phyloP scores from a whole-genome alignment of 2,797 vertebrate species.

The Rallus crepitans region DNA sequence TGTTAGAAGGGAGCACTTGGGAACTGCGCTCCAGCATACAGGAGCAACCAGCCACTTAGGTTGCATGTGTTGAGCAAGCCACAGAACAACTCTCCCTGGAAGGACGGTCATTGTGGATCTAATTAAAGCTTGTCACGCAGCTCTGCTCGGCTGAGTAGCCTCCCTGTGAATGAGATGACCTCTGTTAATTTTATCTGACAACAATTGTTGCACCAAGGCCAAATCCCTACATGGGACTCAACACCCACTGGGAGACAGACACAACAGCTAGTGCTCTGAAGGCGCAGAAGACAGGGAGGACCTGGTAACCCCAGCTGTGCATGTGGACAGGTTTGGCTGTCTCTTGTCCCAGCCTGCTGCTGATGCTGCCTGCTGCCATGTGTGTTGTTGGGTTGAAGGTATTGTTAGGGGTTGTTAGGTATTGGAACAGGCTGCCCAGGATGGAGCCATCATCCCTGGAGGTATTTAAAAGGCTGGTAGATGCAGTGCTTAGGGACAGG shows the following conservation, averaged over 20 bases:
- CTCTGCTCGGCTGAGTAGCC: background rate
- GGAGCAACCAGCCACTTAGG: background rate
- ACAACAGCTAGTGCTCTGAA: background rate
- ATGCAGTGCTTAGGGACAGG: too few species aligned
- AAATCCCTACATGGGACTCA: background rate
- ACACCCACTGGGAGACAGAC: background rate
- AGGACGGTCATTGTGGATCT: constrained; percentile 1
- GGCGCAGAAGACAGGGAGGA: background rate
- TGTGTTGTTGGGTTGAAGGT: too few species aligned
- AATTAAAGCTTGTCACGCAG: constrained; percentile 50
- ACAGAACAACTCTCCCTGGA: background rate
- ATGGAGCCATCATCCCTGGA: too few species aligned
- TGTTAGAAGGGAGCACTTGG: background rate
- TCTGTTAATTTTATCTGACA: constrained; percentile 39
- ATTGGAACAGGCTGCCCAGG: too few species aligned
- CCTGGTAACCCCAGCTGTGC: background rate
- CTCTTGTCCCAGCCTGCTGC: fast-evolving
- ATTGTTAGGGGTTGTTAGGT: too few species aligned
- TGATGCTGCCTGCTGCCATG: background rate
- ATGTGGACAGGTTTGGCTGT: background rate
- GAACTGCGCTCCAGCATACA: fast-evolving
- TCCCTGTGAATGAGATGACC: background rate
- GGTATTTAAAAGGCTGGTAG: too few species aligned
- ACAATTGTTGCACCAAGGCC: background rate
- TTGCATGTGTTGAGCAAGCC: background rate